Percentiles rank a stretch among this genome's conserved stretches.
These are phyloP conservation scores for Typhlichthys eigenmanni DNA, from an alignment of 2,797 vertebrate species.

Conservation along the genomic window DNA sequence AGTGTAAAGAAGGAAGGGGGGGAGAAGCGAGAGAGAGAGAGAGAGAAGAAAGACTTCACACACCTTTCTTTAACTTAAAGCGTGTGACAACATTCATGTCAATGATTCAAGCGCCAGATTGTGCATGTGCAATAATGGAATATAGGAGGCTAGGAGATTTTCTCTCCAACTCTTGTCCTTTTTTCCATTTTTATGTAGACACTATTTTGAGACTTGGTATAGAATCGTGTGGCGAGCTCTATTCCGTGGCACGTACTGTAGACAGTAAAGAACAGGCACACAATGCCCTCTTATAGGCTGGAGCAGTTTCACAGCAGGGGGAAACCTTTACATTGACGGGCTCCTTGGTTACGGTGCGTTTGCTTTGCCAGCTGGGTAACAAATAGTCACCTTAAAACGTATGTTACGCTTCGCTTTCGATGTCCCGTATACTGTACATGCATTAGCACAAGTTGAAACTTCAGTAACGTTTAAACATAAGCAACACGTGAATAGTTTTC, in stretches of 20 bases:
- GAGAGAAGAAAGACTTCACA: conserved; percentile 9
- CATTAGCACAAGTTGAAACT: conserved; percentile 42
- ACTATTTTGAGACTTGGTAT: conserved; percentile 54
- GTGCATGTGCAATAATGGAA: conserved; percentile 22
- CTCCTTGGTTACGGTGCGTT: conserved; percentile 62
- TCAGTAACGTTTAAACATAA: conserved; percentile 43
- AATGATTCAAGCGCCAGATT: conserved; percentile 22
- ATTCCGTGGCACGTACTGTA: conserved; percentile 9
- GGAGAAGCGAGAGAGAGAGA: conserved; percentile 14
- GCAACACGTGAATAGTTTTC: conserved; percentile 54
- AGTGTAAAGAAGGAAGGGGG: conserved; percentile 1
- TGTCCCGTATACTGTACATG: conserved; percentile 45
- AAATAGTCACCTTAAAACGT: conserved; percentile 49
- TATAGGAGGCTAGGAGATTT: background rate
- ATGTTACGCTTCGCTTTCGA: conserved; percentile 56
- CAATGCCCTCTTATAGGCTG: conserved; percentile 55
- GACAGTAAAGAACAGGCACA: conserved; percentile 32
- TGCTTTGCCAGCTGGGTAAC: conserved; percentile 58
- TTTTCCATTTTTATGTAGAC: conserved; percentile 39
- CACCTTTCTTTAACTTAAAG: too few relatives aligned
- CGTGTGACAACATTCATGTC: conserved; percentile 7
- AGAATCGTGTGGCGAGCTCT: conserved; percentile 40
- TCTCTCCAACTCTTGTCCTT: conserved; percentile 1
- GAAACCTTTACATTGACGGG: conserved; percentile 58
- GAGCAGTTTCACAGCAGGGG: conserved; percentile 54